Conservation (phyloP, 2,888 invertebrate species). For the Strigamia maritima region DNA sequence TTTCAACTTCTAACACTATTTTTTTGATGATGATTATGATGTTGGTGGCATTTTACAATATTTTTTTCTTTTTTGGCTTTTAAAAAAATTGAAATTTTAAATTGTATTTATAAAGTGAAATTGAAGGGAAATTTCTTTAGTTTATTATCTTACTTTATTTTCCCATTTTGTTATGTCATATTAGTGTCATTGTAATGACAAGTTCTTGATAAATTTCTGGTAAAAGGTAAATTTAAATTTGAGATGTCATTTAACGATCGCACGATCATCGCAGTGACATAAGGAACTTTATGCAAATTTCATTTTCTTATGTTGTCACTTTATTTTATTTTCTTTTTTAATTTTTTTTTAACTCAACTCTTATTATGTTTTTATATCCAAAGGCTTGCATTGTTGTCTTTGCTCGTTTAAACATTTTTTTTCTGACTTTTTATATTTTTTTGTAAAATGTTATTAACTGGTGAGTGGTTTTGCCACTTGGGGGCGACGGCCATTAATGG, state of each 20-base stretch:
- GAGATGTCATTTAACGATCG: not conserved
- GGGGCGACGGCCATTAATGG: constrained; percentile 27
- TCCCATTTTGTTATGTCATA: not conserved
- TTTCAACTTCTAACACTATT: not conserved
- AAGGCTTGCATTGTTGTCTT: not conserved
- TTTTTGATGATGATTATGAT: constrained; percentile 2
- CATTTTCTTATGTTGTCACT: not conserved
- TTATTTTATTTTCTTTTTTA: not conserved
- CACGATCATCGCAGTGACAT: not conserved
- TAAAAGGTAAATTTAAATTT: not conserved
- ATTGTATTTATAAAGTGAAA: not conserved
- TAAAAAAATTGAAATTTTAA: not conserved
- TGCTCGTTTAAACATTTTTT: not conserved
- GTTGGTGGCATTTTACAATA: not conserved
- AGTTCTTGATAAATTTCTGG: not conserved
- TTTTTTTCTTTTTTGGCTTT: not conserved
- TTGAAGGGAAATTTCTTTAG: not conserved
- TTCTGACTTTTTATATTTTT: not conserved
- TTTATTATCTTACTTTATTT: not conserved
- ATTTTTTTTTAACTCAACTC: not conserved
- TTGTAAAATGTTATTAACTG: constrained; percentile 7
- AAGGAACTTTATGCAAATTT: constrained; percentile 17
- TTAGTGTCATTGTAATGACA: not conserved
- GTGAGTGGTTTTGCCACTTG: constrained; percentile 34
- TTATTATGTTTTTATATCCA: not conserved